Evolutionary conservation across 2,797 vertebrate genomes (phyloP), one percentile per base, ranked within the genome.

Genomic region (Zalophus californianus): DNA sequence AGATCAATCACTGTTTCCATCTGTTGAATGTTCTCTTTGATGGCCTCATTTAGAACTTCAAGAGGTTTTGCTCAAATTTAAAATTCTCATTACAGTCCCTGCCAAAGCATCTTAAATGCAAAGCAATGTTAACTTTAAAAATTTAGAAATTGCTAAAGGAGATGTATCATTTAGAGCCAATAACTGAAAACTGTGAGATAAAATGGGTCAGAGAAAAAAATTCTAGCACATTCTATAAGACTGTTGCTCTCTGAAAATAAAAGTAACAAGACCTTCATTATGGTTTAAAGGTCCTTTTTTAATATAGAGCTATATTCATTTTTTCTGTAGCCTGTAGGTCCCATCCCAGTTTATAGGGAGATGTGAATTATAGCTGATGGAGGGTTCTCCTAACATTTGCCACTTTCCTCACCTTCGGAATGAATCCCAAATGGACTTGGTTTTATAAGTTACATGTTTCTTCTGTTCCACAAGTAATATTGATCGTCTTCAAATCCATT

Each of bases 11-110:
- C 62, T 66, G 50, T 27, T 79, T 97, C 98, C 97, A 98, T 98
- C 97, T 98, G 97, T 95, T 92, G 96, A 96, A 95, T 96, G 96
- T 96, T 97, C 97, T 96, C 91, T 97, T 97, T 97, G 97, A 98
- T 97, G 85, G 94, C 68, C 92, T 98, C 70, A 94, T 97, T 92
- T 97, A 96, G 96, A 97, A 97, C 32, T 92, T 82, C 4, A 60
- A 98, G 96, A 80, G 80, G 70, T 66, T 97, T 84, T 58, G 3
- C 21, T 96, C 90, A 95, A 87, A 84, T 38, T 86, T 95, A 96
- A 93, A 98, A 96, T 93, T 72, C 90, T 91, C 93, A 96, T 98
- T 96, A 96, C 48, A 97, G 68, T 4, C 41, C 86, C 97, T 97
- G 77, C 92, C 91, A 98, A 97, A 97, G 44, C 25, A 50, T 97